Evolutionary conservation across 2,113 vertebrate genomes (phyloP).

Genomic region (Cyanoderma ruficeps): DNA sequence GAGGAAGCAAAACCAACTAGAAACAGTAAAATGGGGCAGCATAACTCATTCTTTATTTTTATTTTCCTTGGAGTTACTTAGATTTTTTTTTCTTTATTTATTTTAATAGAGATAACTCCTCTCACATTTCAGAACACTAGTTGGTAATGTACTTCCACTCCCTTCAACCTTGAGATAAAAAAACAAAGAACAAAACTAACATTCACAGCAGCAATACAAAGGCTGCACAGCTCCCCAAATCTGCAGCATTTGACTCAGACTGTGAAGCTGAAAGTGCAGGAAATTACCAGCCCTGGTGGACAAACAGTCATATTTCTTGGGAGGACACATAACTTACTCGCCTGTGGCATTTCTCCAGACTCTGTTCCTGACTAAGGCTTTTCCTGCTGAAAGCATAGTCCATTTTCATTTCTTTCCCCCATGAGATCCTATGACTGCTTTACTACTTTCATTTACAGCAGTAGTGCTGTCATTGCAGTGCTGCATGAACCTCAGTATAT

Average conservation of each 20-base stretch:
- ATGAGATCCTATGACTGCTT: not conserved
- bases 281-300: not conserved
- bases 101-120: conserved; percentile 5
- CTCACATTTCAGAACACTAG: not conserved
- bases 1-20: not conserved
- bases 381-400: not conserved
- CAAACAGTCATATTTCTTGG: not conserved
- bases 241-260: not conserved
- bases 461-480: not conserved
- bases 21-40: not conserved
- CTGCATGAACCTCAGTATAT: not conserved
- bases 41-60: conserved; percentile 20
- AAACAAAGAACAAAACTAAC: not conserved
- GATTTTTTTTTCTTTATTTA: not conserved
- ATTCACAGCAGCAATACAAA: not conserved
- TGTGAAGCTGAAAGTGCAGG: not conserved
- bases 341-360: not conserved
- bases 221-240: not conserved
- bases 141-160: not conserved
- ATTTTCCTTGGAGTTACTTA: not conserved
- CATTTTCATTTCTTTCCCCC: not conserved
- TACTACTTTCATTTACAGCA: not conserved
- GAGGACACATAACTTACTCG: not conserved
- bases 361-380: not conserved
- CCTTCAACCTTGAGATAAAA: not conserved